Base-by-base conservation (phyloP, 2,113 vertebrate species). In the Symphodus melops region DNA sequence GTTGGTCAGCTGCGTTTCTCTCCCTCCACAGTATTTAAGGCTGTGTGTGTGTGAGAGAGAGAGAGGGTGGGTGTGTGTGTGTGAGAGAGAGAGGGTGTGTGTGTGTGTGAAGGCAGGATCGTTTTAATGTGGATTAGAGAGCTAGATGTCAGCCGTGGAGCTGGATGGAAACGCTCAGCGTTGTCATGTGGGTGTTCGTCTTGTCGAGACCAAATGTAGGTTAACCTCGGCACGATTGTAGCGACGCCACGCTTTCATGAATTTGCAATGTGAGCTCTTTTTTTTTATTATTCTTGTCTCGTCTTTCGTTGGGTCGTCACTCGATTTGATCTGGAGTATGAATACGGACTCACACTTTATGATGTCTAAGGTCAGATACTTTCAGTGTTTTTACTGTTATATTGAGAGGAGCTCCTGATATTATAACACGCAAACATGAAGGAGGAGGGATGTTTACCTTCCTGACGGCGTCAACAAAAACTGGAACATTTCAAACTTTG, bases 131-230 rank as follows among this genome's bases (percentile, higher is more conserved):
- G 55, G 77, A 63, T 71, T 68, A 77, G 46, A 59, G 64, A 13
- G 52, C 20, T 1, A 20, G 28, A 33, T 19, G n/a, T 58, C 58
- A 62, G 48, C 39, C 39, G 14, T 3, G 14, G 12, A 60, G 56
- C 28, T 39, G 5, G 51, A 37, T 54, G 52, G 46, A 48, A 68
- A 16, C 16, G 0, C 41, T 21, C 65, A 16, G 73, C 63, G 65
- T 73, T 77, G 79, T 74, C 79, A 59, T 70, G 82, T 81, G 73
- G 69, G 73, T 49, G 69, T 82, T 70, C 55, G 10, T 60, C 44
- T 5, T 41, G 60, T 62, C 23, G 49, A 68, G 65, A 36, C 21
- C 2, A 68, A 84, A 84, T 79, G 83, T 86, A 81, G 85, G 64
- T 84, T 84, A 77, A 68, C 75, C 79, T 82, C 57, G 14, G 33